A percentile compares a stretch with the other conserved stretches of the same genome.
phyloP scores from a whole-genome alignment of 2,888 invertebrate genomes.

The Tupiocoris notatus region DNA sequence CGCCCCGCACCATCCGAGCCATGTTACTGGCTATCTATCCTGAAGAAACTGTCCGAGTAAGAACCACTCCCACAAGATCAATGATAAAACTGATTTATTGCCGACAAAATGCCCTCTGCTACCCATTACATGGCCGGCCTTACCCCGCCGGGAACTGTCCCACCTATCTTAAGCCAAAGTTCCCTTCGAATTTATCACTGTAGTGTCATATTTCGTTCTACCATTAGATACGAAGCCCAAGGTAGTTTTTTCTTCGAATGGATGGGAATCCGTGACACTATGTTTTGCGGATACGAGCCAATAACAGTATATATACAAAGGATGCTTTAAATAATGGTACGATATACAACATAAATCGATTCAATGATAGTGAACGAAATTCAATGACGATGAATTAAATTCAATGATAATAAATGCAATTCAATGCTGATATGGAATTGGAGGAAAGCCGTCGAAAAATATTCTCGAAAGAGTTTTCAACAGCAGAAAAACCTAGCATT shows the following conservation, averaged over 20 bases:
- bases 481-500: too few relatives aligned
- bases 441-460: too few relatives aligned
- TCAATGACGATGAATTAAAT: too few relatives aligned
- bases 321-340: too few relatives aligned
- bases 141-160: neutral
- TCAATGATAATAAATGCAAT: too few relatives aligned
- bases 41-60: constrained; percentile 20
- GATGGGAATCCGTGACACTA: neutral
- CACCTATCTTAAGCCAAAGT: neutral
- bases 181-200: neutral
- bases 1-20: neutral
- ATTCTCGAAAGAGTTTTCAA: too few relatives aligned
- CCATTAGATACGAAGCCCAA: neutral
- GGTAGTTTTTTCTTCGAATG: neutral
- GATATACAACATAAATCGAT: too few relatives aligned
- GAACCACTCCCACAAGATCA: constrained; percentile 23
- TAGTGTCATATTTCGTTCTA: neutral
- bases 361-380: too few relatives aligned
- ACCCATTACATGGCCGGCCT: neutral
- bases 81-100: constrained; percentile 37
- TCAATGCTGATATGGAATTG: too few relatives aligned
- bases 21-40: constrained; percentile 19
- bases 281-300: too few relatives aligned
- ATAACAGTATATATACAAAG: too few relatives aligned
- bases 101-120: constrained; percentile 21